Conservation (phyloP, 2,888 invertebrate genomes). For the Rotaria macrura region DNA sequence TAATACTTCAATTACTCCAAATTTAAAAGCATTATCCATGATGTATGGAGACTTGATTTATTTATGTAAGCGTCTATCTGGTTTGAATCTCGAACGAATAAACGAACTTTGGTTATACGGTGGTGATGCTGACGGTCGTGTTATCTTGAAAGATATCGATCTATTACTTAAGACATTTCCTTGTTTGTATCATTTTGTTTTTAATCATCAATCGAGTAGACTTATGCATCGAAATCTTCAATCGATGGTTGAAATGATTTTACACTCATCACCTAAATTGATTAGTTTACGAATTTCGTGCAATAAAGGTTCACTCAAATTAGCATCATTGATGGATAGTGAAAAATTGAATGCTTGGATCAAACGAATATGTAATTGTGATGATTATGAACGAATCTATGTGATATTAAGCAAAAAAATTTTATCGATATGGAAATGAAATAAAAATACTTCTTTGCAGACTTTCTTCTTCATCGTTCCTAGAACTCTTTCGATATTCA, state of each 20-base stretch:
- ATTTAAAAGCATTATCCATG: background rate
- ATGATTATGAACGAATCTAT: background rate
- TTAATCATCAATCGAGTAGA: background rate
- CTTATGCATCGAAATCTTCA: background rate
- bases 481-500: too few species aligned
- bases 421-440: background rate
- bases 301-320: background rate
- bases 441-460: too few species aligned
- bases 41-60: background rate
- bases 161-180: background rate
- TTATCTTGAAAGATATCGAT: background rate
- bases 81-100: background rate
- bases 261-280: background rate
- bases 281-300: background rate
- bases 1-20: background rate
- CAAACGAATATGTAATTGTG: background rate
- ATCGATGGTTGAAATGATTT: background rate
- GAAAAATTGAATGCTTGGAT: background rate
- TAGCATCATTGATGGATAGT: background rate
- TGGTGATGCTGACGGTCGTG: background rate
- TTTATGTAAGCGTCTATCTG: background rate
- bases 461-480: too few species aligned
- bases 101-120: background rate
- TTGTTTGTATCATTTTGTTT: background rate
- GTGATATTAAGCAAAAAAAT: background rate